A percentile compares a stretch with the other conserved stretches of the same genome.
phyloP scores from a whole-genome alignment of 2,888 invertebrate species.

The Xestia xanthographa region DNA sequence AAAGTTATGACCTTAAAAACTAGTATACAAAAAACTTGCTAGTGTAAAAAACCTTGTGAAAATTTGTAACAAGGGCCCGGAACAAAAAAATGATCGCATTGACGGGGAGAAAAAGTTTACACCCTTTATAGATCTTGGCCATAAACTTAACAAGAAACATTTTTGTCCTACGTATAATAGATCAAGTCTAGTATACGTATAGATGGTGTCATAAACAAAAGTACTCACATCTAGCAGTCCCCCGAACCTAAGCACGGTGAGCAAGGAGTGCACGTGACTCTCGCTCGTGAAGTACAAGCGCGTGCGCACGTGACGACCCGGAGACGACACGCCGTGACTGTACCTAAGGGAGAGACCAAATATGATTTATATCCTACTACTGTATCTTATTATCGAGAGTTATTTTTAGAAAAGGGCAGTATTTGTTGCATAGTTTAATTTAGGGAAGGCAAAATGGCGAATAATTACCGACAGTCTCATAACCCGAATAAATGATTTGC shows the following conservation, averaged over 20 bases:
- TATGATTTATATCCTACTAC: not conserved
- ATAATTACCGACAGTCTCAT: not conserved
- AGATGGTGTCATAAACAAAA: not conserved
- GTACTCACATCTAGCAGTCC: slow-evolving; percentile 95
- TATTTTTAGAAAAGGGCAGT: not conserved
- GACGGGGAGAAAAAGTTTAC: no score
- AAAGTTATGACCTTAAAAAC: no score
- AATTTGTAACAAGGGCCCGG: no score
- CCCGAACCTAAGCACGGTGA: slow-evolving; percentile 98
- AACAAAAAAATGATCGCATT: no score
- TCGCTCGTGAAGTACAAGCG: slow-evolving; percentile 99
- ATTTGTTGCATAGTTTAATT: not conserved
- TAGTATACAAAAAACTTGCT: no score
- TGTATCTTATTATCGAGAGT: not conserved
- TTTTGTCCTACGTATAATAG: not conserved
- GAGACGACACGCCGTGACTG: slow-evolving; percentile 99
- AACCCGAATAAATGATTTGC: not conserved
- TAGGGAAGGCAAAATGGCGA: not conserved
- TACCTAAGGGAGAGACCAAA: slow-evolving; percentile 90
- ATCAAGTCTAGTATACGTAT: not conserved
- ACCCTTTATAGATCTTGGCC: not conserved
- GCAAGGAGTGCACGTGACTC: slow-evolving; percentile 99
- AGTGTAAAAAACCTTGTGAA: no score
- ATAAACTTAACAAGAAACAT: not conserved
- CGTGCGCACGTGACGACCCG: slow-evolving; percentile 99